A percentile compares a stretch with the other conserved stretches of the same genome.
Conservation (phyloP, 2,797 vertebrate species). For the Anguilla anguilla region DNA sequence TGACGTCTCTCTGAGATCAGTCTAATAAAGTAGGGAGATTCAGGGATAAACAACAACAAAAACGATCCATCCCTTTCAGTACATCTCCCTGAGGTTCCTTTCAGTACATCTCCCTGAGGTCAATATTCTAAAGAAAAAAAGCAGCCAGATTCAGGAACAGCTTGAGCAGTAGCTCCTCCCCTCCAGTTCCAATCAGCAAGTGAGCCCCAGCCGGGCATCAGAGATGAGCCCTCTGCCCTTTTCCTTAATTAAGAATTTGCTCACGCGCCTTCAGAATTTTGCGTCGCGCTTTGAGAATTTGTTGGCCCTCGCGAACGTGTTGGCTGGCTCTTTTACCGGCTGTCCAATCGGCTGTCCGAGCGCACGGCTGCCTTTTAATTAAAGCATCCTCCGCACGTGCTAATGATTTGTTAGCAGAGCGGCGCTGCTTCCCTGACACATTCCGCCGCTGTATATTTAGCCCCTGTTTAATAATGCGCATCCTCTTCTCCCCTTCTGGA, state of each 20-base stretch:
- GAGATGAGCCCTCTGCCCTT: background rate
- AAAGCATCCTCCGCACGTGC: background rate
- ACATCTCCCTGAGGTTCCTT: too few species aligned
- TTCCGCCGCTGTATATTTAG: conserved; percentile 27
- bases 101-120: too few species aligned
- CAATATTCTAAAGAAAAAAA: background rate
- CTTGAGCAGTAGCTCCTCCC: background rate
- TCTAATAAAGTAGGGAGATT: background rate
- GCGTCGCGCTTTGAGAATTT: too few species aligned
- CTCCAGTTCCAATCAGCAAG: background rate
- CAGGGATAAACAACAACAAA: background rate
- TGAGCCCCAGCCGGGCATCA: background rate
- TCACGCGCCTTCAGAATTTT: background rate
- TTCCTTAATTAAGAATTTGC: background rate
- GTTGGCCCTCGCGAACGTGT: background rate
- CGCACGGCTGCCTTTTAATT: background rate
- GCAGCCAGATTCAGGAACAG: background rate
- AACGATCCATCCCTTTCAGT: background rate
- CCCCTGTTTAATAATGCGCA: conserved; percentile 30
- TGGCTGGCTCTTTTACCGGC: background rate
- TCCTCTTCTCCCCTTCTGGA: conserved; percentile 38
- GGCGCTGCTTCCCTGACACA: conserved; percentile 12
- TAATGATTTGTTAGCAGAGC: background rate
- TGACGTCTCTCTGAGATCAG: background rate
- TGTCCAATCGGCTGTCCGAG: background rate